These are phyloP conservation scores for Balaeniceps rex DNA, from an alignment of 2,113 vertebrate species.

Conservation along the genomic window DNA sequence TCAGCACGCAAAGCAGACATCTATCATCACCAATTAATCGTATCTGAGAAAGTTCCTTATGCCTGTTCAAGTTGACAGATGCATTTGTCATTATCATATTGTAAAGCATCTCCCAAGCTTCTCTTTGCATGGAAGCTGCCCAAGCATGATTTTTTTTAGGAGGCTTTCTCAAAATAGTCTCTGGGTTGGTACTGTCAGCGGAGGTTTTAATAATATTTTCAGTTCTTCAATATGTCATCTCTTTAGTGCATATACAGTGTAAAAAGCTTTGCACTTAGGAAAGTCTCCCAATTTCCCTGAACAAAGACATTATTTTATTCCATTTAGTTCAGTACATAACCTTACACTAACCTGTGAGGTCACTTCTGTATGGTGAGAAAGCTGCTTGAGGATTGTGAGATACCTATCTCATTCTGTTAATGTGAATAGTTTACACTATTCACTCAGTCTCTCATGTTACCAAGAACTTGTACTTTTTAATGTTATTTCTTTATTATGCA, in stretches of 20 bases:
- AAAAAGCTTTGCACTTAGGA: neutral
- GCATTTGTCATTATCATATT: constrained; percentile 26
- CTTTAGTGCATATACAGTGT: neutral
- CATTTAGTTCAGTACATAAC: neutral
- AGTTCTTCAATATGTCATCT: neutral
- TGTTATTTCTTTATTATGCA: neutral
- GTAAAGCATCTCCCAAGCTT: neutral
- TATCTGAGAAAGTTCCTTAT: constrained; percentile 16
- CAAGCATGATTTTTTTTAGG: neutral
- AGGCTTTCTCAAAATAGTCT: neutral
- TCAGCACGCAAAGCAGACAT: neutral
- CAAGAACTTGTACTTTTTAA: neutral
- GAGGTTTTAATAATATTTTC: neutral
- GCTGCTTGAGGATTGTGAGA: neutral
- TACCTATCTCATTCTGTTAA: neutral
- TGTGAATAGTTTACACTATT: neutral
- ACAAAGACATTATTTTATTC: neutral
- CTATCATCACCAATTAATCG: constrained; percentile 49
- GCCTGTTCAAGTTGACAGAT: neutral
- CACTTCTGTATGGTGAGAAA: neutral
- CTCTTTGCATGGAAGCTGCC: neutral
- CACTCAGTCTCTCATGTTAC: neutral
- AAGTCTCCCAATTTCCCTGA: neutral
- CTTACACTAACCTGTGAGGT: neutral
- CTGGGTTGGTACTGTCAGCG: neutral